Conservation (phyloP, 1,140 invertebrate species). For the Drosophila ironensis region DNA sequence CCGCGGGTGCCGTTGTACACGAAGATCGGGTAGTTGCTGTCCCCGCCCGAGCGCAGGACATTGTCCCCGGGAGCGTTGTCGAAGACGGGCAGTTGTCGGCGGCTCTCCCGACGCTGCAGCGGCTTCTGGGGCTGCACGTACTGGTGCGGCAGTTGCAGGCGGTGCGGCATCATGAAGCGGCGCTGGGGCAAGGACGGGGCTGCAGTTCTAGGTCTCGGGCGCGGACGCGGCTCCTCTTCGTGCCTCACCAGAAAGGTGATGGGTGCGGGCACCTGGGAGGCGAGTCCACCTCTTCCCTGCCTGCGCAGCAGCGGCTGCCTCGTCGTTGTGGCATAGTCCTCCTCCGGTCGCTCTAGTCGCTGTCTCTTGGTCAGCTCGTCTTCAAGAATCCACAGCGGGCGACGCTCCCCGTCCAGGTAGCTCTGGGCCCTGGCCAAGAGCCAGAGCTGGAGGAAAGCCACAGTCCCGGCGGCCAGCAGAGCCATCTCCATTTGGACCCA, state of each 20-base stretch:
- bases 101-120: not conserved
- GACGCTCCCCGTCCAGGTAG: slow-evolving; percentile 37
- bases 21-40: slow-evolving; percentile 52
- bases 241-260: slow-evolving; percentile 43
- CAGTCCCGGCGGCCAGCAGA: slow-evolving; percentile 18
- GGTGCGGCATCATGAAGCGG: slow-evolving; percentile 26
- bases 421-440: slow-evolving; percentile 12
- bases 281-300: not conserved
- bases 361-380: slow-evolving; percentile 54
- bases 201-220: not conserved
- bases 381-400: slow-evolving; percentile 73
- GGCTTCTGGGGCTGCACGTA: slow-evolving; percentile 11
- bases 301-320: not conserved
- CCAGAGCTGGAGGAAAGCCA: slow-evolving; percentile 1
- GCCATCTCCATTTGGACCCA: slow-evolving; percentile 41
- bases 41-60: not conserved
- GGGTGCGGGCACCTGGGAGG: slow-evolving; percentile 4
- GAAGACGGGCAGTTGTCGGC: slow-evolving; percentile 60
- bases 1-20: slow-evolving; percentile 67
- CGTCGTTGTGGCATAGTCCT: slow-evolving; percentile 39
- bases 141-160: slow-evolving; percentile 14
- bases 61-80: slow-evolving; percentile 64
- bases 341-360: slow-evolving; percentile 6
- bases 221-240: not conserved
- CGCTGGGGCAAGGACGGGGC: slow-evolving; percentile 11